Evolutionary conservation across 1,140 invertebrate genomes (phyloP).

Genomic region (Cotesia chilonis): DNA sequence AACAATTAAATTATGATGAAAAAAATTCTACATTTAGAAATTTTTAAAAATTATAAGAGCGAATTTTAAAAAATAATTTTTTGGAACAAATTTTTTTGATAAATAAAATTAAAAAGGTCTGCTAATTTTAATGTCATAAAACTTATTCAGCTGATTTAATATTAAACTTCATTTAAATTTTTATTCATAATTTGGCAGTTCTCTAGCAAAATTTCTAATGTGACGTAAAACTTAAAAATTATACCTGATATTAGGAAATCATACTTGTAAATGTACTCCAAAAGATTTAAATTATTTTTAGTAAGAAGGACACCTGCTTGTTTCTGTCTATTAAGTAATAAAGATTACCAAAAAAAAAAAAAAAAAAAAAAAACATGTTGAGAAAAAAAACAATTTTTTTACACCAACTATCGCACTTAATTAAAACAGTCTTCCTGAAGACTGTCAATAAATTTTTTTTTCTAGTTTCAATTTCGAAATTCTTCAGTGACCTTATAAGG

Average conservation of each 20-base stretch:
- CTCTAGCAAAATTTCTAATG: conserved; percentile 31
- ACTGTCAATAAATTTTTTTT: conserved; percentile 16
- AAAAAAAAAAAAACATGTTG: not conserved
- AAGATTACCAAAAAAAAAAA: conserved; percentile 1
- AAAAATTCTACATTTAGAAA: no score
- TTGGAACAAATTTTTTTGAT: no score
- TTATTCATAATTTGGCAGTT: conserved; percentile 21
- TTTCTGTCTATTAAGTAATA: conserved; percentile 24
- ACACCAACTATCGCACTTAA: no score
- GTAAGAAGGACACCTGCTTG: conserved; percentile 34
- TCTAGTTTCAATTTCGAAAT: conserved; percentile 51
- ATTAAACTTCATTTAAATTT: conserved; percentile 23
- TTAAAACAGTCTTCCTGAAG: no score
- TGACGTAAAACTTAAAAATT: conserved; percentile 30
- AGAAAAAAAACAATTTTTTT: no score
- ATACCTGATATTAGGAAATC: conserved; percentile 41
- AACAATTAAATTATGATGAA: no score
- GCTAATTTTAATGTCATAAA: no score
- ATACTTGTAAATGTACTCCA: conserved; percentile 23
- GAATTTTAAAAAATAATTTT: no score
- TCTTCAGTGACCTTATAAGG: conserved; percentile 59
- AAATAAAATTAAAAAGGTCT: no score
- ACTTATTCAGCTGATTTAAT: no score
- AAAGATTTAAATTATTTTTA: conserved; percentile 41
- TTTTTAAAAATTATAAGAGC: no score